Evolutionary conservation across 2,888 invertebrate genomes (phyloP).

Genomic region (Chloroclysta siterata): DNA sequence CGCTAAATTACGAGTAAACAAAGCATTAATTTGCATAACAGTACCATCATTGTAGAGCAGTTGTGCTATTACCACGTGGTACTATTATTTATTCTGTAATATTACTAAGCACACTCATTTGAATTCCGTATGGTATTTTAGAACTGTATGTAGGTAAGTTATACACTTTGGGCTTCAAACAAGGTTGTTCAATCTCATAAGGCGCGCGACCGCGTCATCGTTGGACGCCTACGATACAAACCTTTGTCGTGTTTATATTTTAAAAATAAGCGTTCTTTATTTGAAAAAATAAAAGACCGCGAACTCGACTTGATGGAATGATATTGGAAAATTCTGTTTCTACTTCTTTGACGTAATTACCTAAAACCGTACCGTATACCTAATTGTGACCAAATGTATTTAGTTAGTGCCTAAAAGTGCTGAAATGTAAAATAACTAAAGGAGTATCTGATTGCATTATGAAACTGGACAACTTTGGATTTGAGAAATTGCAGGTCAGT

Average conservation of each 20-base stretch:
- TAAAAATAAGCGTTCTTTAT: conserved; percentile 32
- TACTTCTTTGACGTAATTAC: not conserved
- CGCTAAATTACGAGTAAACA: conserved; percentile 68
- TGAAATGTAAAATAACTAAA: not conserved
- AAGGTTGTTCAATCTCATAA: conserved; percentile 67
- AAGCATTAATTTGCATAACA: conserved; percentile 65
- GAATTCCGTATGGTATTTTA: conserved; percentile 57
- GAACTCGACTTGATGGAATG: not conserved
- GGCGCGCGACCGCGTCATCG: conserved; percentile 69
- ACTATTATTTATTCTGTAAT: not conserved
- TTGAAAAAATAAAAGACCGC: conserved; percentile 11
- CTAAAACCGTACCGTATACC: too few species aligned
- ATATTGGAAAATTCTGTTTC: not conserved
- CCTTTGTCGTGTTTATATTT: conserved; percentile 50
- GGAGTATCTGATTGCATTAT: conserved; percentile 44
- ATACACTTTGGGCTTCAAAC: conserved; percentile 54
- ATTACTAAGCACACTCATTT: conserved; percentile 56
- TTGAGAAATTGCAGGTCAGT: conserved; percentile 77
- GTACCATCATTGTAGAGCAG: conserved; percentile 52
- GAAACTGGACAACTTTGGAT: conserved; percentile 82
- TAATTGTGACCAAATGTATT: not conserved
- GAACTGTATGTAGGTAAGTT: conserved; percentile 6
- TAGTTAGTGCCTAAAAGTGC: not conserved
- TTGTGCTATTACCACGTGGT: conserved; percentile 35
- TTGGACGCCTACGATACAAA: conserved; percentile 65